These are phyloP conservation scores for Hemaris fuciformis DNA, from an alignment of 2,888 invertebrate species.

Conservation along the genomic window DNA sequence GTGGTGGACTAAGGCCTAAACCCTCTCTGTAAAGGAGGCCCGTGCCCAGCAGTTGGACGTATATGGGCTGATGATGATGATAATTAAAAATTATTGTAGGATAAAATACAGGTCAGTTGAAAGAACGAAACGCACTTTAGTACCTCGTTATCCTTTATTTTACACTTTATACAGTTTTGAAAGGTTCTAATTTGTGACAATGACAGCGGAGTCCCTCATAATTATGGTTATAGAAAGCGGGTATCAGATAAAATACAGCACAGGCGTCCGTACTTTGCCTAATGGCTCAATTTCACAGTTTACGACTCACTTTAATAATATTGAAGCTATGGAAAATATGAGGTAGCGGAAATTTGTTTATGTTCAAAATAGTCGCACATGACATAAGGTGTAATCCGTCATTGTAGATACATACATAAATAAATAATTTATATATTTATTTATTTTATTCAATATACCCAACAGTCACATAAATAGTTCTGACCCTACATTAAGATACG, in stretches of 20 bases:
- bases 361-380: too few species aligned
- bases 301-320: constrained; percentile 11
- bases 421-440: too few species aligned
- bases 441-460: too few species aligned
- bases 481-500: too few species aligned
- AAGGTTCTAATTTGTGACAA: constrained; percentile 5
- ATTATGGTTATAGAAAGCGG: constrained; percentile 8
- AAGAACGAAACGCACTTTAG: neutral
- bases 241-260: constrained; percentile 7
- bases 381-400: too few species aligned
- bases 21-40: too few species aligned
- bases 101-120: neutral
- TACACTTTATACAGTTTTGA: neutral
- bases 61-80: too few species aligned
- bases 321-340: neutral
- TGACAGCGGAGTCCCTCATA: neutral
- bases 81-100: too few species aligned
- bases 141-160: neutral
- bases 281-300: constrained; percentile 14
- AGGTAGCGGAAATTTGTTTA: neutral
- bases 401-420: too few species aligned
- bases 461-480: too few species aligned
- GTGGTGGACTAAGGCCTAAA: too few species aligned
- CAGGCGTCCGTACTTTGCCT: constrained; percentile 12
- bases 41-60: too few species aligned